Evolutionary conservation across 2,888 invertebrate species (phyloP).

Genomic region (Kryphioiulus occultus): DNA sequence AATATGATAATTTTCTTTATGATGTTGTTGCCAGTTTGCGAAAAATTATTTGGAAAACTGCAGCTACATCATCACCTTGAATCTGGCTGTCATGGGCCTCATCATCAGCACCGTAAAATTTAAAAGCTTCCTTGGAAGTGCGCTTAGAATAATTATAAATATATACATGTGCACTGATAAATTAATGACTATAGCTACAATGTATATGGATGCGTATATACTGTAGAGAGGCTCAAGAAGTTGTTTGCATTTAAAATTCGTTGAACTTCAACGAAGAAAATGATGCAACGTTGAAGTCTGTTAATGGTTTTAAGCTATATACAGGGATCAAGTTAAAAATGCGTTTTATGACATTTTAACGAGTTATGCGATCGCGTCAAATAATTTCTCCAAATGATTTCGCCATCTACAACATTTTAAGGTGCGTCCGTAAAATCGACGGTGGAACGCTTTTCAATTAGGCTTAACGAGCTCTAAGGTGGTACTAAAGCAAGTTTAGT

Average conservation of each 20-base stretch:
- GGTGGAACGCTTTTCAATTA: background rate
- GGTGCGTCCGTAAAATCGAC: background rate
- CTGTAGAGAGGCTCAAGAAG: no score
- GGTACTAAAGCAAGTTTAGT: background rate
- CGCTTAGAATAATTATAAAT: slow-evolving; percentile 15
- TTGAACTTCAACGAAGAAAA: background rate
- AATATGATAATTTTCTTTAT: slow-evolving; percentile 35
- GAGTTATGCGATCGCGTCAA: background rate
- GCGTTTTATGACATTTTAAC: background rate
- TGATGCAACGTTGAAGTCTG: background rate
- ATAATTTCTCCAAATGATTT: background rate
- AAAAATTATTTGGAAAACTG: slow-evolving; percentile 14
- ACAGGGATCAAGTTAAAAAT: background rate
- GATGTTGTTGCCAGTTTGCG: background rate
- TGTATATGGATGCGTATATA: no score
- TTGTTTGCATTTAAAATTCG: background rate
- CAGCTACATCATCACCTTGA: slow-evolving; percentile 3
- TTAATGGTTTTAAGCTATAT: background rate
- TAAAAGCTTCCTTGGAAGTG: background rate
- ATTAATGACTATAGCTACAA: background rate
- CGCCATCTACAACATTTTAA: background rate
- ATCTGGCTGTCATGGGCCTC: slow-evolving; percentile 20
- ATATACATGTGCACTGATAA: background rate
- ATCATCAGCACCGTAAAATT: background rate
- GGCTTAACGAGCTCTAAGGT: background rate